Base-by-base conservation (phyloP, 2,888 invertebrate genomes). In the Drosophila paranaensis region DNA sequence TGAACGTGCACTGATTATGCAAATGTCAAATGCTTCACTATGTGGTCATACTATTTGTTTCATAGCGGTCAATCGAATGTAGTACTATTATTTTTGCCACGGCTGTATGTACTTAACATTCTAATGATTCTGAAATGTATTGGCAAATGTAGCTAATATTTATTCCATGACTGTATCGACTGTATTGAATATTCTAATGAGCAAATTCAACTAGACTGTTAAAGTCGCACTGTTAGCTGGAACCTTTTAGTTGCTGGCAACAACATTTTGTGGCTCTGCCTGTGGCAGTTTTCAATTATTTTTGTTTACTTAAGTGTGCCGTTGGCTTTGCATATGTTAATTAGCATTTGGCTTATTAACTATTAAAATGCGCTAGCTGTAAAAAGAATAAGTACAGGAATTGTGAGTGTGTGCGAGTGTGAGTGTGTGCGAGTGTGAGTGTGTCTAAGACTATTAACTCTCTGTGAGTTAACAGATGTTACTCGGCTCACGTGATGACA, bases 401-500 rank as follows among this genome's bases (percentile, higher is more conserved):
- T 33, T 30, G 16, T 16, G 20, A 2, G 20, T 20, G 20, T 20
- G 20, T 20, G 20, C 2, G 20, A 20, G 20, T 20, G 20, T 20
- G n/a, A n/a, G n/a, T n/a, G n/a, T n/a, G n/a, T n/a, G n/a, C n/a
- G n/a, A n/a, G n/a, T n/a, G n/a, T 35, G 20, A 27, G 10, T 40
- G 35, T 33, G 0, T 37, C 14, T 43, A 13, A 27, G 16, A 71
- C 70, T 50, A 16, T 25, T 5, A 58, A 51, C 25, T 42, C 14
- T 30, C 20, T 39, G 37, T 2, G 35, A 68, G 39, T 56, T 53
- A 33, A 60, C 33, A 45, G 45, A 46, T 42, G 56, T 51, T 25
- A 2, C 20, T 20, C 33, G 42, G 9, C 14, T 46, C 25, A 54
- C 35, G 43, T 62, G 16, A 51, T 72, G 63, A 62, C 73, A 70